Percentiles rank a stretch among this genome's conserved stretches.
These are phyloP conservation scores for Phalacrocorax carbo DNA, from an alignment of 2,113 vertebrate species.

Conservation along the genomic window DNA sequence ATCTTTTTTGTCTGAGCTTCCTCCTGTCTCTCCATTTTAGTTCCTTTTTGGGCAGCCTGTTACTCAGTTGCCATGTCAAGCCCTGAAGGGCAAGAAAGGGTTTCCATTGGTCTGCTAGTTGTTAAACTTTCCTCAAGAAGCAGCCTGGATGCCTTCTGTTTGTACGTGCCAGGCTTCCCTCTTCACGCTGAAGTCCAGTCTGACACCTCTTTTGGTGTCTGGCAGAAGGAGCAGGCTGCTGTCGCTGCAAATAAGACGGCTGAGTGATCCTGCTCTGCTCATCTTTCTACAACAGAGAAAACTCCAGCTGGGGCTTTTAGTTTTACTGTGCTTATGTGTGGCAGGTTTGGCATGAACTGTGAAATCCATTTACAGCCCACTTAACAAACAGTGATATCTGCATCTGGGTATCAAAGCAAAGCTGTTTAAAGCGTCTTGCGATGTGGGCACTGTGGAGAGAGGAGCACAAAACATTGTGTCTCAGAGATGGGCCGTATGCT, in stretches of 20 bases:
- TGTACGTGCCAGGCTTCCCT: neutral
- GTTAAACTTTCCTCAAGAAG: neutral
- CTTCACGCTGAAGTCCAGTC: neutral
- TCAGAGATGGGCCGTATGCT: neutral
- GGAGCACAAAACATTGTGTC: neutral
- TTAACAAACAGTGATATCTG: neutral
- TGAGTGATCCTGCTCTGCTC: neutral
- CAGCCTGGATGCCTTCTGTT: neutral
- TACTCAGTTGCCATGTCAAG: accelerated
- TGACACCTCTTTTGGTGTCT: neutral
- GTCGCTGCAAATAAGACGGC: neutral
- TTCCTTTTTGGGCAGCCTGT: neutral
- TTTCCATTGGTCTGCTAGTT: neutral
- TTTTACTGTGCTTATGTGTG: neutral
- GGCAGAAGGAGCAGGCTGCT: neutral
- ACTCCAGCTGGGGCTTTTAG: neutral
- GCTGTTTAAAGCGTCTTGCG: neutral
- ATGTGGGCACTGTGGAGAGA: neutral
- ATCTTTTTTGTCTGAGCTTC: neutral
- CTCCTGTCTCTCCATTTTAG: accelerated
- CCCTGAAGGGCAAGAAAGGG: neutral
- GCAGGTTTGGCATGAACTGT: neutral
- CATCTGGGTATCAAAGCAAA: neutral
- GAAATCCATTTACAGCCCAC: neutral
- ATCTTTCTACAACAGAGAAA: neutral